Conservation (phyloP, 64 coral and sea anemone genomes). For the Stichodactyla helianthus region DNA sequence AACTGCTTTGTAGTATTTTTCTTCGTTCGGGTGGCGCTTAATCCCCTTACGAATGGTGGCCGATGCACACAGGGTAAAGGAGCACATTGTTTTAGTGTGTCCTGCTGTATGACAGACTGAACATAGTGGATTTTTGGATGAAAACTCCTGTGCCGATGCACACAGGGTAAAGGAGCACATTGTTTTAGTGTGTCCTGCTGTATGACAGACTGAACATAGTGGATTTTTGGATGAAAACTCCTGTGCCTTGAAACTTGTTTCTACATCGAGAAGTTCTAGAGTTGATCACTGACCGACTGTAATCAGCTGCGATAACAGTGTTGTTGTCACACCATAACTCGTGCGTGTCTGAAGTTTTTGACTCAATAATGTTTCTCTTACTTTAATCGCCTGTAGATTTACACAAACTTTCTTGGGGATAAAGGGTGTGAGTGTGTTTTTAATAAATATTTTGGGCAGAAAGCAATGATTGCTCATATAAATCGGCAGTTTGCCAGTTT, state of each 20-base stretch:
- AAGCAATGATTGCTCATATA: too few relatives aligned
- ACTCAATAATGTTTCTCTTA: too few relatives aligned
- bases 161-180: constrained; percentile 46
- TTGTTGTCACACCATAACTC: too few relatives aligned
- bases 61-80: constrained; percentile 40
- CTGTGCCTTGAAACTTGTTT: constrained; percentile 1
- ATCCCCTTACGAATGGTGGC: constrained; percentile 35
- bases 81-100: constrained; percentile 55
- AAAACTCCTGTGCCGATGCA: constrained; percentile 6
- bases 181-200: constrained; percentile 48
- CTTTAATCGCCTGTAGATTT: too few relatives aligned
- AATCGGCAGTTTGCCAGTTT: too few relatives aligned
- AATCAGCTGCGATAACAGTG: too few relatives aligned
- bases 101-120: constrained; percentile 38
- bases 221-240: constrained; percentile 2
- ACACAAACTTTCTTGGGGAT: too few relatives aligned
- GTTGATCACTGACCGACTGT: too few relatives aligned
- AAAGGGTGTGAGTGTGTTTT: too few relatives aligned
- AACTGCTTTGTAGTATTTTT: constrained; percentile 28
- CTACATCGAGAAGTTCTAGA: background rate
- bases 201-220: constrained; percentile 40
- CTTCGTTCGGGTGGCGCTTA: constrained; percentile 42
- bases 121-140: constrained; percentile 16
- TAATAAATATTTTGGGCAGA: too few relatives aligned
- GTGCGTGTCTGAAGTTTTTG: too few relatives aligned